Evolutionary conservation across 2,797 vertebrate species (phyloP).

Genomic region (Euthynnus affinis): DNA sequence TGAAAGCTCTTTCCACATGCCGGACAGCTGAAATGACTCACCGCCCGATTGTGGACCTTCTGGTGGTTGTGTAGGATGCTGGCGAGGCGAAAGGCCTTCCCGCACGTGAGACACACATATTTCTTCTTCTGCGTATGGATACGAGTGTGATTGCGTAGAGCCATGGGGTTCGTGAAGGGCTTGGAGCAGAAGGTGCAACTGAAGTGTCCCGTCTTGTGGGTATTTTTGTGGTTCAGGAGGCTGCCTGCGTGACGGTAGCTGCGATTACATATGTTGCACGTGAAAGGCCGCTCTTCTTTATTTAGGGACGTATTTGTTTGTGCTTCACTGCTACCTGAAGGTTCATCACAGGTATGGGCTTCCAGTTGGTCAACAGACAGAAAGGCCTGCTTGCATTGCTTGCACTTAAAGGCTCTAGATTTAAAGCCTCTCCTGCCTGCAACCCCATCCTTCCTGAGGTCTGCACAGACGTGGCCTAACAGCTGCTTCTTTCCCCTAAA

Average conservation of each 20-base stretch:
- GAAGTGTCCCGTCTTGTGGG: conserved; percentile 87
- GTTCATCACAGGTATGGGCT: conserved; percentile 72
- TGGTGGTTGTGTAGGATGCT: conserved; percentile 89
- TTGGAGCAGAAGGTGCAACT: conserved; percentile 88
- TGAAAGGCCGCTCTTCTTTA: conserved; percentile 85
- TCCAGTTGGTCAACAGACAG: conserved; percentile 70
- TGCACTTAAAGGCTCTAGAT: conserved; percentile 75
- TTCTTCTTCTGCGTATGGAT: conserved; percentile 89
- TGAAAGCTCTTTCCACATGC: conserved; percentile 89
- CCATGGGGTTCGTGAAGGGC: conserved; percentile 87
- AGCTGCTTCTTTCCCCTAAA: conserved; percentile 86
- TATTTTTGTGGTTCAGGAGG: conserved; percentile 90
- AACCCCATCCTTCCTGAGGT: conserved; percentile 67
- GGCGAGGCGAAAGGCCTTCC: conserved; percentile 88
- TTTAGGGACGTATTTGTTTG: conserved; percentile 14
- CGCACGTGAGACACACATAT: conserved; percentile 87
- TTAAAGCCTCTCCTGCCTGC: conserved; percentile 61
- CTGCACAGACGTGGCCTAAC: conserved; percentile 79
- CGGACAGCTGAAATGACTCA: conserved; percentile 86
- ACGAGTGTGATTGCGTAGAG: conserved; percentile 87
- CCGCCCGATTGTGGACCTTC: conserved; percentile 83
- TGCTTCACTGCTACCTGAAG: conserved; percentile 37
- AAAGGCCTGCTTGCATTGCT: conserved; percentile 77
- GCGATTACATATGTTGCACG: conserved; percentile 88
- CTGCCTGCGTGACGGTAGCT: conserved; percentile 89